Percentiles rank a stretch among this genome's conserved stretches.
These are phyloP conservation scores for Aethes cnicana DNA, from an alignment of 2,888 invertebrate genomes.

Conservation along the genomic window DNA sequence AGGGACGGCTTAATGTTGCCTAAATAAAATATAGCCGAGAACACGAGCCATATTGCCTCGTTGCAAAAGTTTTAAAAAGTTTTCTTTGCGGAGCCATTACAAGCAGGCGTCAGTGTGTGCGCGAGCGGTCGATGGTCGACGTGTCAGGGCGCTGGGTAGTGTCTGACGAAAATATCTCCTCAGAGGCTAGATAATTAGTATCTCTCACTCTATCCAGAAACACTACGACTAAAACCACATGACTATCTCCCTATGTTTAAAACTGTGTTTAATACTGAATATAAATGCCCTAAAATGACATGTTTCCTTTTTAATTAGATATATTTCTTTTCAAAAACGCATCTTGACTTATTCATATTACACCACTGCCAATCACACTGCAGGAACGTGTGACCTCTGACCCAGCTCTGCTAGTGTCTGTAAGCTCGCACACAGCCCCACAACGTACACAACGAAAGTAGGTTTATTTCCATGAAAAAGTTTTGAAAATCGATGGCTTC, in stretches of 20 bases:
- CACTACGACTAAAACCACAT: too few species aligned
- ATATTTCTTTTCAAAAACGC: too few species aligned
- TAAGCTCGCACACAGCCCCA: slow-evolving; percentile 56
- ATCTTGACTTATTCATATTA: slow-evolving; percentile 13
- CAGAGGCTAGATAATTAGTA: not conserved
- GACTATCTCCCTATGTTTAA: too few species aligned
- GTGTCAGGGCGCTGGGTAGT: not conserved
- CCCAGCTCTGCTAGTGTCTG: slow-evolving; percentile 48
- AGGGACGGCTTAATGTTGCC: slow-evolving; percentile 68
- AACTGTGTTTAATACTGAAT: too few species aligned
- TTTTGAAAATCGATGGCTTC: slow-evolving; percentile 83
- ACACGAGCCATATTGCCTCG: slow-evolving; percentile 83
- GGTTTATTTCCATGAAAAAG: slow-evolving; percentile 83
- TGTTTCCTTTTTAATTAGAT: not conserved
- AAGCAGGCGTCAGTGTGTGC: slow-evolving; percentile 66
- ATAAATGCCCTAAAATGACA: too few species aligned
- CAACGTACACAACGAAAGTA: slow-evolving; percentile 76
- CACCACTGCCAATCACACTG: slow-evolving; percentile 32
- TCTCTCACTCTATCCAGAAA: too few species aligned
- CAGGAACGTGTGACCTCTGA: slow-evolving; percentile 67
- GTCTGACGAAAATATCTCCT: not conserved
- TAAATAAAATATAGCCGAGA: slow-evolving; percentile 82
- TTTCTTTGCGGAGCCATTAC: slow-evolving; percentile 83
- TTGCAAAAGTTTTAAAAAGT: slow-evolving; percentile 83
- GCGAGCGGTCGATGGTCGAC: slow-evolving; percentile 69